phyloP scores from a whole-genome alignment of 2,888 invertebrate species.

The Dendrolimus houi region DNA sequence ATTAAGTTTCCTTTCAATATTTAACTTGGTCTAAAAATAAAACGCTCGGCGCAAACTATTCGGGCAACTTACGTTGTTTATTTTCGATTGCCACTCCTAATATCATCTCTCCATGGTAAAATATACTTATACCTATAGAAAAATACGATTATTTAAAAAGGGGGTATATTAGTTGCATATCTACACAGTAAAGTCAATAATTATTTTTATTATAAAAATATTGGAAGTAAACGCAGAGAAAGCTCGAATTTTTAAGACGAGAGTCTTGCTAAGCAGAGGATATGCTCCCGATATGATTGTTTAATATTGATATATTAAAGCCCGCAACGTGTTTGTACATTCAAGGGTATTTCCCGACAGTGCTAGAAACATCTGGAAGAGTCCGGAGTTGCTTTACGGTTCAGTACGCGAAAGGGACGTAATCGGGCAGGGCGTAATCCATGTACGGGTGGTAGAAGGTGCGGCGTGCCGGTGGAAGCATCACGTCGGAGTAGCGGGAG shows the following conservation, averaged over 20 bases:
- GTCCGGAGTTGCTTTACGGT: constrained; percentile 30
- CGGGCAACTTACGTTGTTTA: too few species aligned
- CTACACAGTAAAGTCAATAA: constrained; percentile 46
- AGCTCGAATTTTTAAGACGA: constrained; percentile 44
- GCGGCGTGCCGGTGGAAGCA: constrained; percentile 59
- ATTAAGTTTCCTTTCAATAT: too few species aligned
- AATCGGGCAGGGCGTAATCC: constrained; percentile 52
- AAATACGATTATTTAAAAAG: constrained; percentile 58
- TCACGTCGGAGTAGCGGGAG: constrained; percentile 67
- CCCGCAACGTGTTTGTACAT: constrained; percentile 40
- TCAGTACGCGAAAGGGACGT: constrained; percentile 56
- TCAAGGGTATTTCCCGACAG: constrained; percentile 21
- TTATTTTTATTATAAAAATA: constrained; percentile 57
- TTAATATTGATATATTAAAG: constrained; percentile 21
- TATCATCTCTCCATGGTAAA: neutral
- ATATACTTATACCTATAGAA: constrained; percentile 53
- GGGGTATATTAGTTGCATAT: constrained; percentile 41
- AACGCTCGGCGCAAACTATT: too few species aligned
- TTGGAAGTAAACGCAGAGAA: constrained; percentile 40
- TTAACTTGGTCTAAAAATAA: too few species aligned
- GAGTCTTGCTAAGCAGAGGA: constrained; percentile 44
- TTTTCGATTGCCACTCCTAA: too few species aligned
- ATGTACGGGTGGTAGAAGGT: constrained; percentile 50
- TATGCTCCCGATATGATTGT: constrained; percentile 67
- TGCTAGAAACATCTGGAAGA: constrained; percentile 30